phyloP scores from a whole-genome alignment of 1,140 invertebrate genomes.

The Stegodyphus mimosarum region DNA sequence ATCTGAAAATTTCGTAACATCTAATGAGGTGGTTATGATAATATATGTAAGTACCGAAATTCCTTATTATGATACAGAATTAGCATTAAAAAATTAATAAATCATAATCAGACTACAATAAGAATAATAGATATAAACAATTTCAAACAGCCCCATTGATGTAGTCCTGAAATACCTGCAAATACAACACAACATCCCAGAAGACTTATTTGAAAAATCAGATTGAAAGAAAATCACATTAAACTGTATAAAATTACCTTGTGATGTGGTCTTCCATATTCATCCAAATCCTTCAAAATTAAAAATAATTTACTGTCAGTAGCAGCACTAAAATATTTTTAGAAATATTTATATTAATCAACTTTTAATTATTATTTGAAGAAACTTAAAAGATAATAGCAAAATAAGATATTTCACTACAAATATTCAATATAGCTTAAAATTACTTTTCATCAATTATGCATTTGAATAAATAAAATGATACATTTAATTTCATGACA shows the following conservation, averaged over 20 bases:
- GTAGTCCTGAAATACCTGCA: too few species aligned
- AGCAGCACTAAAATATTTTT: not conserved
- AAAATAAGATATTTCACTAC: not conserved
- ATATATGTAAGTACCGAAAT: too few species aligned
- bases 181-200: not conserved
- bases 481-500: not conserved
- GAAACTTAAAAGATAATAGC: too few species aligned
- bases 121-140: not conserved
- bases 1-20: too few species aligned
- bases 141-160: not conserved
- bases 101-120: not conserved
- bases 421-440: not conserved
- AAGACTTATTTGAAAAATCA: not conserved
- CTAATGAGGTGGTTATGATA: too few species aligned
- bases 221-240: not conserved
- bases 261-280: constrained; percentile 71
- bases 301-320: not conserved
- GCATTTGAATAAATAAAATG: not conserved
- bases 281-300: constrained; percentile 74
- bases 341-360: not conserved
- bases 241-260: constrained; percentile 27
- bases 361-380: not conserved
- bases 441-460: not conserved
- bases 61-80: too few species aligned
- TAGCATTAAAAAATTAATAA: constrained; percentile 6